phyloP scores from a whole-genome alignment of 2,113 vertebrate species.

The Hepsetus odoe region DNA sequence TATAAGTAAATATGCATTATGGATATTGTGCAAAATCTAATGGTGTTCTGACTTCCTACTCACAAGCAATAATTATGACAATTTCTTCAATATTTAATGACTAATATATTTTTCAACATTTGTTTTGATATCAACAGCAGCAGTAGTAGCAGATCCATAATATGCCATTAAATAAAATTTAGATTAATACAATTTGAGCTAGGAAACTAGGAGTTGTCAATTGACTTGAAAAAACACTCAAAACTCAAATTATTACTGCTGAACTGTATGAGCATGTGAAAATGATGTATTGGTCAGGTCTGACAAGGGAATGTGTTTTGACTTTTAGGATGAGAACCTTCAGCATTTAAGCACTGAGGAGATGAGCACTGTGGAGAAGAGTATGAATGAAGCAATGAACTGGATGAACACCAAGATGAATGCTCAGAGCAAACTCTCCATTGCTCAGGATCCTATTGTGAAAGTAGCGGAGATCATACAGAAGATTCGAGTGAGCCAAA shows the following conservation, averaged over 20 bases:
- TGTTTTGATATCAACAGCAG: too few relatives aligned
- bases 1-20: too few relatives aligned
- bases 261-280: not conserved
- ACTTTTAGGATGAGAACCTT: conserved; percentile 85
- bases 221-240: too few relatives aligned
- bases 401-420: conserved; percentile 95
- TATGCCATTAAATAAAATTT: too few relatives aligned
- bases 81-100: not conserved
- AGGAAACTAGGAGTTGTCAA: too few relatives aligned
- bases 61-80: not conserved
- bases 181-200: too few relatives aligned
- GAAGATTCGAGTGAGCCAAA: conserved; percentile 86
- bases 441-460: conserved; percentile 88
- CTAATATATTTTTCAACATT: too few relatives aligned
- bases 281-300: not conserved
- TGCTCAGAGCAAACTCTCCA: conserved; percentile 84
- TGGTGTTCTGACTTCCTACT: not conserved
- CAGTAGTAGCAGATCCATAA: not conserved
- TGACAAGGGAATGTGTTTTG: conserved; percentile 17
- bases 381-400: conserved; percentile 82
- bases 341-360: conserved; percentile 85
- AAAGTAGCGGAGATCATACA: conserved; percentile 89
- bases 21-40: not conserved
- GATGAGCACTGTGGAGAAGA: conserved; percentile 85
- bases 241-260: too few relatives aligned